Conservation (phyloP, 2,888 invertebrate genomes). For the Teleogryllus oceanicus region DNA sequence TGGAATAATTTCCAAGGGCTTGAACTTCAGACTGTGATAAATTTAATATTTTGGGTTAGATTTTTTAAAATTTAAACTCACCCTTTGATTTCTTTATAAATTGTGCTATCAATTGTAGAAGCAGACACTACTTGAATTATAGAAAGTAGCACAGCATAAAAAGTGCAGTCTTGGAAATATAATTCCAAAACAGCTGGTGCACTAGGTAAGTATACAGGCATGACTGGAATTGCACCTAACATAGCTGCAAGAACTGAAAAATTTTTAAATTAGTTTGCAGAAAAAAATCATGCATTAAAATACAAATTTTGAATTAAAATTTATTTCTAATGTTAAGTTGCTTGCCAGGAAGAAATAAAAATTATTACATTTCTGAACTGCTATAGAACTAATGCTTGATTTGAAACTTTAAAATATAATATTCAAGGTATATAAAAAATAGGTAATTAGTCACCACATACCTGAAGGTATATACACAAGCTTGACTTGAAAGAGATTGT, state of each 20-base stretch:
- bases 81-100: conserved; percentile 97
- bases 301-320: no score
- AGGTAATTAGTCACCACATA: conserved; percentile 46
- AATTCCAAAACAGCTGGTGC: conserved; percentile 92
- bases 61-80: conserved; percentile 48
- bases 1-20: background rate
- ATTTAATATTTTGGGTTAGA: background rate
- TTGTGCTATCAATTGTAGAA: conserved; percentile 88
- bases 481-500: conserved; percentile 89
- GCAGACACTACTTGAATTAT: conserved; percentile 85
- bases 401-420: background rate
- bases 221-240: conserved; percentile 91
- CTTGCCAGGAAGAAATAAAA: no score
- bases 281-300: no score
- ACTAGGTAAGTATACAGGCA: conserved; percentile 94
- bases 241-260: conserved; percentile 79
- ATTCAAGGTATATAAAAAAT: conserved; percentile 18
- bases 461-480: conserved; percentile 93
- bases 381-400: no score
- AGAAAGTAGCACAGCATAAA: conserved; percentile 76
- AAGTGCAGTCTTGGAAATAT: conserved; percentile 84
- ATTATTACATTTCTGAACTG: no score
- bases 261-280: background rate
- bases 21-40: background rate
- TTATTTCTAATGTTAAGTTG: no score